These are phyloP conservation scores for Elegia similella DNA, from an alignment of 2,888 invertebrate genomes.

Conservation along the genomic window DNA sequence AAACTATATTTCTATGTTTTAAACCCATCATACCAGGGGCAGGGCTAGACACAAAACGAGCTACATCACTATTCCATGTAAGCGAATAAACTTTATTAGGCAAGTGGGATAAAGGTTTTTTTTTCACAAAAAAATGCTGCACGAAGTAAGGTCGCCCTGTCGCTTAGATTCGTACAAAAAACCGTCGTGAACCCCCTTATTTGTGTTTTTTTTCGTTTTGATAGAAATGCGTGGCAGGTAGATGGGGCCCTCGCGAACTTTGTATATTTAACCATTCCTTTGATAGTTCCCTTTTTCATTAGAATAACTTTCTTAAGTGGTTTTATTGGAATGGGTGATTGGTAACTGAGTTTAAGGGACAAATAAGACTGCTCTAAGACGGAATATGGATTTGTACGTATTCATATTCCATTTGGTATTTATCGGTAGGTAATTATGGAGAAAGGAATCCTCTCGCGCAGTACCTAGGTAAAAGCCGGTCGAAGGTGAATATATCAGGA, in stretches of 20 bases:
- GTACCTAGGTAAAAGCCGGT: too few species aligned
- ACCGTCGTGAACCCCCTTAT: slow-evolving; percentile 66
- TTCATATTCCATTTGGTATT: too few species aligned
- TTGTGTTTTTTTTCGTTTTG: slow-evolving; percentile 64
- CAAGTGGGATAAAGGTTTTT: slow-evolving; percentile 73
- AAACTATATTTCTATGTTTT: too few species aligned
- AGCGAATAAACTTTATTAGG: slow-evolving; percentile 77
- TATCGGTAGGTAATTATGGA: too few species aligned
- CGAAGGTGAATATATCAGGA: too few species aligned
- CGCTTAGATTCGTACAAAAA: slow-evolving; percentile 68
- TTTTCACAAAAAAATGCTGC: slow-evolving; percentile 60
- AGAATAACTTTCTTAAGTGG: slow-evolving; percentile 8
- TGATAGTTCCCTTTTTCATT: slow-evolving; percentile 19
- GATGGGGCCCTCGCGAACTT: slow-evolving; percentile 66
- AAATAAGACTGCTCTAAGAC: too few species aligned
- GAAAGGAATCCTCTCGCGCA: too few species aligned
- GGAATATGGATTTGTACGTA: too few species aligned
- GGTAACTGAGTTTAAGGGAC: not conserved
- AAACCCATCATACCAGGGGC: not conserved
- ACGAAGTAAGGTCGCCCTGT: slow-evolving; percentile 69
- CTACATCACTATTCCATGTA: slow-evolving; percentile 26
- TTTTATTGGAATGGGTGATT: not conserved
- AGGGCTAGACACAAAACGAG: slow-evolving; percentile 20
- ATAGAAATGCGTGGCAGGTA: slow-evolving; percentile 72
- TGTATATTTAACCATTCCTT: slow-evolving; percentile 31